Evolutionary conservation across 2,797 vertebrate genomes (phyloP), one percentile per base, ranked within the genome.

Genomic region (Holocentrus rufus): DNA sequence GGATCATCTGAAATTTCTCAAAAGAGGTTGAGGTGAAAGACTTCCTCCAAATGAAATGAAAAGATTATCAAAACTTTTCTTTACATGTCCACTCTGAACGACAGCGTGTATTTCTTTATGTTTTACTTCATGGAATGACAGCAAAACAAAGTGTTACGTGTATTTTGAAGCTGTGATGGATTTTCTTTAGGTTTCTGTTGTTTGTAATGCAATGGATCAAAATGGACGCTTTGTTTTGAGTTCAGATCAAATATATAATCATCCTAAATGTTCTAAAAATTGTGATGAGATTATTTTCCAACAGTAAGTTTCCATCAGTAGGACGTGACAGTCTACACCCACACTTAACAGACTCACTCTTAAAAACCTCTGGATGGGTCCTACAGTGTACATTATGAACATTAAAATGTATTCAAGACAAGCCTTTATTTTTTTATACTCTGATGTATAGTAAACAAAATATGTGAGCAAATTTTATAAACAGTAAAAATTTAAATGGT

Each of bases 371-470:
- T 70, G 22, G 54, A 69, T 55, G 72, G 42, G 23, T 76, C 44
- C 17, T 58, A 54, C 65, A n/a, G 70, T 88, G 74, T 82, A 81
- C 58, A 84, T 84, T 76, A 39, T 54, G 31, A 77, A 72, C 56
- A 72, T 76, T 60, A 14, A 74, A 80, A 80, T 77, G 62, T 72
- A 85, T 85, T 73, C 53, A 52, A 85, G 55, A 78, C 80, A 70
- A 85, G 82, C 77, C 82, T 89, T 90, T 93, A 90, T n/a, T 89
- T 91, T 88, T 65, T 90, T 91, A 60, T 92, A 87, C 65, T 42
- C 81, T 72, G 63, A 66, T 63, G 23, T 76, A 52, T 71, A 34
- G 54, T 66, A 42, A 63, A 31, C 25, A 53, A 72, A 87, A 77
- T 76, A 85, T 54, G 76, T 8, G 53, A 63, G 60, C 47, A 73